Base-by-base conservation (phyloP, 1,140 invertebrate genomes). In the Drosophila sp. region DNA sequence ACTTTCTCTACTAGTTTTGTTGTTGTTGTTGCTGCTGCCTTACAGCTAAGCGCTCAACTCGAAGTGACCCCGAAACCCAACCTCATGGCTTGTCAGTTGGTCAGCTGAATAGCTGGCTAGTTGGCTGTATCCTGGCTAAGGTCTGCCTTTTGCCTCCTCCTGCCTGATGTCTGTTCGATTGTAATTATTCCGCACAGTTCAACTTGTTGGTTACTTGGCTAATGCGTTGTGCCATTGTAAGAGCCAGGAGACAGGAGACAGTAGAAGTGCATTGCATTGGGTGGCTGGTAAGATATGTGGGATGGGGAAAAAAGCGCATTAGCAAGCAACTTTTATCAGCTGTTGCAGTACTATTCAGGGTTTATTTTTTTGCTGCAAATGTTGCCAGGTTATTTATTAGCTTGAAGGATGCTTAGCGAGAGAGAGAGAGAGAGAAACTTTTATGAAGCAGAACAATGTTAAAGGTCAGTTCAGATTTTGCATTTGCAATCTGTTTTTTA, bases 161-260 rank as follows among this genome's bases (percentile, higher is more conserved):
- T 27, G 17, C 23, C 44, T 33, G 60, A 54, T 70, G 54, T 40
- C 73, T 44, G 84, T 73, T 80, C 84, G 64, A 77, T 86, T 76
- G 84, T 80, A 86, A 86, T 86, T 86, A 86, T 89, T 87, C 65
- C 54, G 50, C 55, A 50, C 44, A 68, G 79, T 84, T 66, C 17
- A 80, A 72, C 83, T 89, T 74, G 72, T 84, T 80, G 75, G 75
- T 77, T 61, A 62, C 44, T 41, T 47, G 80, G 76, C 83, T 83
- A 89, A 89, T 89, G 80, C 76, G 68, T 74, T 86, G 70, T 66
- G 58, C 62, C 64, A 72, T 72, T 72, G 29, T 41, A 11, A 30
- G 29, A 32, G 62, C n/a, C 17, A 54, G 47, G 33, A 35, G 44
- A 47, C 44, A 47, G 2, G 17, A 8, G 6, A 23, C 23, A 50